Percentiles rank a stretch among this genome's conserved stretches.
phyloP scores from a whole-genome alignment of 2,888 invertebrate genomes.

The Campoletis raptor region DNA sequence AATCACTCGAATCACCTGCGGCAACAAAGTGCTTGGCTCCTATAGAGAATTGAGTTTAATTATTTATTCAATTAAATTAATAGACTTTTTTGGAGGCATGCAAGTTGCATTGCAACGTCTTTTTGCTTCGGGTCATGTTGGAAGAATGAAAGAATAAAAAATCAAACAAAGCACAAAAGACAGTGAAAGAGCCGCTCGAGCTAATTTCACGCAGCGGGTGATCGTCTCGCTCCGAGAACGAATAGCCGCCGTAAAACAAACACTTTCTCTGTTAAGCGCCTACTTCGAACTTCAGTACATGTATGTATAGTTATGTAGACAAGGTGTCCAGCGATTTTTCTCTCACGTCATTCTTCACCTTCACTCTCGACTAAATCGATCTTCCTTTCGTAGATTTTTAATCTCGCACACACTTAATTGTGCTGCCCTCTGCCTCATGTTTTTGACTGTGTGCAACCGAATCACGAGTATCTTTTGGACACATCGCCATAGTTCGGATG shows the following conservation, averaged over 20 bases:
- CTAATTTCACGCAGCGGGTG: conserved; percentile 74
- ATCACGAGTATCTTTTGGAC: conserved; percentile 1
- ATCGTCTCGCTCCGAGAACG: conserved; percentile 62
- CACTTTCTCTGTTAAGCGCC: conserved; percentile 71
- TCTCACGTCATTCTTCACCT: conserved; percentile 35
- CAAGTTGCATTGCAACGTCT: neutral
- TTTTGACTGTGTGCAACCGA: conserved; percentile 36
- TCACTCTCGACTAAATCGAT: conserved; percentile 42
- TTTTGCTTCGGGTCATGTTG: neutral
- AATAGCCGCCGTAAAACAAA: conserved; percentile 71
- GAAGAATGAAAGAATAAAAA: conserved; percentile 28
- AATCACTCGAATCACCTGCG: neutral
- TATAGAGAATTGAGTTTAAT: neutral
- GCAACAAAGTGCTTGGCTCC: neutral
- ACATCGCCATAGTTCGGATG: neutral
- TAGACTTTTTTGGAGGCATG: neutral
- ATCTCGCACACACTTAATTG: conserved; percentile 63
- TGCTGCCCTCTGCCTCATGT: conserved; percentile 12
- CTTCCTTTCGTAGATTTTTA: conserved; percentile 70
- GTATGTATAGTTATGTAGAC: conserved; percentile 6
- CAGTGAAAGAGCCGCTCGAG: conserved; percentile 43
- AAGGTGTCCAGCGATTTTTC: conserved; percentile 28
- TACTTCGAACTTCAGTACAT: conserved; percentile 32
- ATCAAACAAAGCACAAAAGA: conserved; percentile 7
- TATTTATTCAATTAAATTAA: conserved; percentile 23